Conservation (phyloP, 2,888 invertebrate species). For the Folsomia manolachei region DNA sequence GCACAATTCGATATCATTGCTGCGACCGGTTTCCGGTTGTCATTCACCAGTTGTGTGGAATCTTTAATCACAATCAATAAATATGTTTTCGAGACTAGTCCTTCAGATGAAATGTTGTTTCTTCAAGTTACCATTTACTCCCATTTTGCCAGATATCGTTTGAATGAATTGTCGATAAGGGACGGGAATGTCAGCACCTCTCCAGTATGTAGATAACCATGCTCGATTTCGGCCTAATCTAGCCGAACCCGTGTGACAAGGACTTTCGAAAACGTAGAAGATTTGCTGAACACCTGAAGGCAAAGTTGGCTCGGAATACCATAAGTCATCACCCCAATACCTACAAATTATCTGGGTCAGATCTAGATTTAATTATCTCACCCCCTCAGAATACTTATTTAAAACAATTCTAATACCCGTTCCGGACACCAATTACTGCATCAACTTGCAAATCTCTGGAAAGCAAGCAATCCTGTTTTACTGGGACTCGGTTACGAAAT, state of each 20-base stretch:
- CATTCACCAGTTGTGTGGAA: too few relatives aligned
- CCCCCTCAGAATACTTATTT: too few relatives aligned
- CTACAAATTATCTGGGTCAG: too few relatives aligned
- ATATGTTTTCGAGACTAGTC: too few relatives aligned
- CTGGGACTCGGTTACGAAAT: background rate
- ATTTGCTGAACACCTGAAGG: background rate
- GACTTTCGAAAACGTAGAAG: background rate
- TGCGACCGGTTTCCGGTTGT: conserved; percentile 20
- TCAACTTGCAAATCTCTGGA: background rate
- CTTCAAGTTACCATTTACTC: too few relatives aligned
- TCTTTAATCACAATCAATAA: too few relatives aligned
- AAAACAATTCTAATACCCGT: too few relatives aligned
- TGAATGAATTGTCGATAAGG: conserved; percentile 4
- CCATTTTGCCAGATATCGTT: too few relatives aligned
- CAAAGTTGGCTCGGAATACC: background rate
- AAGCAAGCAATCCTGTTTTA: too few relatives aligned
- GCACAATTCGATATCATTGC: conserved; percentile 30
- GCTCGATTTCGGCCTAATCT: background rate
- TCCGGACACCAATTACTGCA: background rate
- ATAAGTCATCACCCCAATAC: background rate
- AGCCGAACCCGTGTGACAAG: background rate
- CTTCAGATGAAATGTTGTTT: too few relatives aligned
- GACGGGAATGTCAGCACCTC: background rate
- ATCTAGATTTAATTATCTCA: too few relatives aligned
- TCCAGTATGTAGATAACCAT: background rate